phyloP scores from a whole-genome alignment of 2,888 invertebrate species.

The Neoitamus cyanurus region DNA sequence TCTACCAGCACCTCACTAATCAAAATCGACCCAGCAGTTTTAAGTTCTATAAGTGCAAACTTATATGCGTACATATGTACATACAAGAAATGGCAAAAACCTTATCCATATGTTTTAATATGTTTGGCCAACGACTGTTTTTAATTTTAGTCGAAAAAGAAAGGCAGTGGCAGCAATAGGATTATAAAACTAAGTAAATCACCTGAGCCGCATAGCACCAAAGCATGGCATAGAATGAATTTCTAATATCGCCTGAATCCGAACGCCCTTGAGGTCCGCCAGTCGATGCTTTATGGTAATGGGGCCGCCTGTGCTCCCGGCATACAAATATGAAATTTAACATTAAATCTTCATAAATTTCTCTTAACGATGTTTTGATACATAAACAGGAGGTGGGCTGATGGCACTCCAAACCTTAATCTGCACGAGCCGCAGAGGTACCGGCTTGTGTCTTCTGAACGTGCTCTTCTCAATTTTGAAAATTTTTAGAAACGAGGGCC shows the following conservation, averaged over 20 bases:
- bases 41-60: too few species aligned
- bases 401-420: constrained; percentile 10
- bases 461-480: background rate
- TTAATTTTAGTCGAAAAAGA: too few species aligned
- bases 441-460: background rate
- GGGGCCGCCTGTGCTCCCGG: background rate
- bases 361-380: constrained; percentile 27
- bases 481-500: background rate
- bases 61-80: too few species aligned
- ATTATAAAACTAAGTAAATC: background rate
- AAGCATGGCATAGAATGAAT: background rate
- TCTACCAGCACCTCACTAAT: too few species aligned
- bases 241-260: background rate
- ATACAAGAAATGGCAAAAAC: too few species aligned
- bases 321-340: constrained; percentile 25
- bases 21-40: too few species aligned
- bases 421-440: background rate
- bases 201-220: background rate
- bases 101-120: too few species aligned
- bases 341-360: constrained; percentile 32
- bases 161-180: background rate
- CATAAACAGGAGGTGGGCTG: constrained; percentile 1
- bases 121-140: too few species aligned
- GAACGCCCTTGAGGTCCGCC: background rate
- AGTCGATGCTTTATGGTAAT: constrained; percentile 4